Evolutionary conservation across 2,113 vertebrate genomes (phyloP).

Genomic region (Pan paniscus): DNA sequence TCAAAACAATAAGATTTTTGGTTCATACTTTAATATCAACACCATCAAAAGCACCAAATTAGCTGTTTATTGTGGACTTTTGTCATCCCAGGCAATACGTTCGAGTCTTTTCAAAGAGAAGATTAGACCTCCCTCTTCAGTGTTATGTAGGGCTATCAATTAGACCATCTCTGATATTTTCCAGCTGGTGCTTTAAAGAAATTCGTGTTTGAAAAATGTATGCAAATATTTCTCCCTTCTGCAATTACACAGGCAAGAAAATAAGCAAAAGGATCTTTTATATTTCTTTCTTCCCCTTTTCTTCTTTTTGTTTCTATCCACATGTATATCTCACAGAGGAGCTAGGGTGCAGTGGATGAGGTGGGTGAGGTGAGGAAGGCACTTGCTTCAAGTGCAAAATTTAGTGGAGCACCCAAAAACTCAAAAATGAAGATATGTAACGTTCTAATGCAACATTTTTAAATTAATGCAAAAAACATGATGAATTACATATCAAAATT

Average conservation of each 20-base stretch:
- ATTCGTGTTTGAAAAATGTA: background rate
- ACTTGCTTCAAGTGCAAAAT: background rate
- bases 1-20: constrained; percentile 38
- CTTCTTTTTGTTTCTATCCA: background rate
- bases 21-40: constrained; percentile 48
- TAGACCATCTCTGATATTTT: constrained; percentile 7
- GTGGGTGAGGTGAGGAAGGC: background rate
- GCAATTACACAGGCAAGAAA: constrained; percentile 14
- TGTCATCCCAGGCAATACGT: constrained; percentile 26
- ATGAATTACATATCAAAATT: background rate
- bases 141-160: background rate
- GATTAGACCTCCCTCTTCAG: background rate
- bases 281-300: background rate
- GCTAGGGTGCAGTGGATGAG: background rate
- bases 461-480: background rate
- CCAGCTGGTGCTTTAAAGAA: constrained; percentile 1
- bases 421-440: constrained; percentile 8
- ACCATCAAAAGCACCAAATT: background rate
- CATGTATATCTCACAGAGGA: background rate
- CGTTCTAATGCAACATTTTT: background rate
- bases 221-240: background rate
- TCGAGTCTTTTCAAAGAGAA: constrained; percentile 14
- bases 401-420: background rate
- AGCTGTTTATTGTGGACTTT: constrained; percentile 38
- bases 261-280: background rate